Conservation (phyloP, 2,113 vertebrate genomes). For the Actenoides lindsayi region DNA sequence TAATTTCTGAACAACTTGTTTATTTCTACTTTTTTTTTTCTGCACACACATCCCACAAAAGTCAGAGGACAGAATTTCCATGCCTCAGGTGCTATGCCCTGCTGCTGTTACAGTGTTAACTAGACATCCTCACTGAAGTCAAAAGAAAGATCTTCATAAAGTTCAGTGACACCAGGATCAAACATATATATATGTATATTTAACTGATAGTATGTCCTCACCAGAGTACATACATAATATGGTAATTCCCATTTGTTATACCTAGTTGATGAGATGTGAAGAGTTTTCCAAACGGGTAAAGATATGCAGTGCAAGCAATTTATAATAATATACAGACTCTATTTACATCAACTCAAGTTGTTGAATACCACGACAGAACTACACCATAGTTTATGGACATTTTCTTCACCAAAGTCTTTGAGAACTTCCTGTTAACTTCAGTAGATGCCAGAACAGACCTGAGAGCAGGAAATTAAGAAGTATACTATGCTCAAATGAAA, state of each 20-base stretch:
- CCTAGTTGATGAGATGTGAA: background rate
- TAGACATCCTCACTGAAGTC: background rate
- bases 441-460: background rate
- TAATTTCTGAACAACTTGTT: background rate
- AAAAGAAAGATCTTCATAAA: background rate
- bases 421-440: constrained; percentile 39
- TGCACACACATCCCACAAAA: background rate
- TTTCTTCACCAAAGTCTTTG: constrained; percentile 11
- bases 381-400: background rate
- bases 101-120: background rate
- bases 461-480: constrained; percentile 58
- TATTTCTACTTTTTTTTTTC: background rate
- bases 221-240: background rate
- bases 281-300: background rate
- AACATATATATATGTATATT: background rate
- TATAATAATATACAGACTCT: background rate
- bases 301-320: background rate
- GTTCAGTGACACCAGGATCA: background rate
- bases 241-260: background rate
- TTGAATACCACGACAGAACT: constrained; percentile 25
- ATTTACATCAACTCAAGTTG: background rate
- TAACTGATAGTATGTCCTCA: background rate
- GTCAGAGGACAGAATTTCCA: background rate
- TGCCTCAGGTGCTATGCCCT: background rate
- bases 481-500: constrained; percentile 43